Evolutionary conservation across 37 sponge, comb jelly and placozoan genomes (phyloP).

Genomic region (Chondrilla cf. caribensis): DNA sequence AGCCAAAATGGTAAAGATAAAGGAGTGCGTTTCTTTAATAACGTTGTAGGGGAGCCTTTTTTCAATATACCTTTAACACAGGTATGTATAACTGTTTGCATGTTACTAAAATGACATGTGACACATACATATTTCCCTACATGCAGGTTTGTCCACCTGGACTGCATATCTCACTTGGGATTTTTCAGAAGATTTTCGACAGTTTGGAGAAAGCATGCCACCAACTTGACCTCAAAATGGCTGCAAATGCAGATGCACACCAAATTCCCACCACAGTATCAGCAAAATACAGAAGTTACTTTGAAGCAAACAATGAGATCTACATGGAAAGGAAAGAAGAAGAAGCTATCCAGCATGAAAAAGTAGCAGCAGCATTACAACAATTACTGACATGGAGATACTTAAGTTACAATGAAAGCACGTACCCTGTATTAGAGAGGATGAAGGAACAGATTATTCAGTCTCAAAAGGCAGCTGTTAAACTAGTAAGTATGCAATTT

Average conservation of each 20-base stretch:
- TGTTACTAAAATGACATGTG: not conserved
- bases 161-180: conserved; percentile 29
- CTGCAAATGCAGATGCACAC: not conserved
- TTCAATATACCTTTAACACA: not conserved
- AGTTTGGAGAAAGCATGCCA: conserved; percentile 19
- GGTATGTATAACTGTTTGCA: not conserved
- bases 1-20: not conserved
- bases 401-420: no score
- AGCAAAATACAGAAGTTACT: no score
- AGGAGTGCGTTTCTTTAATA: not conserved
- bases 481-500: no score
- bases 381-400: no score
- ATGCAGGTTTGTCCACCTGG: conserved; percentile 25
- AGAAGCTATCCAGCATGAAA: no score
- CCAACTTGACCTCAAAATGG: conserved; percentile 7
- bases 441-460: no score
- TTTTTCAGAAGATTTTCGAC: not conserved
- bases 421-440: no score
- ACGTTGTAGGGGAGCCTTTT: not conserved
- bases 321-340: no score
- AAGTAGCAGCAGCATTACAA: no score
- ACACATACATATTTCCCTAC: not conserved
- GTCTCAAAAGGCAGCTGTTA: no score
- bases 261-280: no score
- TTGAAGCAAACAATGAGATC: no score